Evolutionary conservation across 2,113 vertebrate genomes (phyloP).

Genomic region (Gopherus evgoodei): DNA sequence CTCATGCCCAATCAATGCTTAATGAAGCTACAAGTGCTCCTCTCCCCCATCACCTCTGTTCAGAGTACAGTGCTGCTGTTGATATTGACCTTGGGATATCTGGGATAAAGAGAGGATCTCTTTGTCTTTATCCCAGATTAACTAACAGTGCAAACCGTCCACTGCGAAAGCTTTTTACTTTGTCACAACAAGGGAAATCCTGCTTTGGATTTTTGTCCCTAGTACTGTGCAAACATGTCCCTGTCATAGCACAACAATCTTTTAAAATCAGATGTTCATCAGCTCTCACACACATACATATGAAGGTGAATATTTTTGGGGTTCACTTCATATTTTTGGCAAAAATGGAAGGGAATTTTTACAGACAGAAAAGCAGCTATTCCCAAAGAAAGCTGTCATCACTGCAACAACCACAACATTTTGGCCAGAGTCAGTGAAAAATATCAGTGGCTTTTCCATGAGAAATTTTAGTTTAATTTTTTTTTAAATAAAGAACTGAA

Average conservation of each 20-base stretch:
- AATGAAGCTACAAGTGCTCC: not conserved
- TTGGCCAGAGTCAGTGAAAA: not conserved
- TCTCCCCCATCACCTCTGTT: not conserved
- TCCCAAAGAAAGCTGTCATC: not conserved
- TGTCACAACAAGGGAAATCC: not conserved
- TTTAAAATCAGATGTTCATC: fast-evolving
- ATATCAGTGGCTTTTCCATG: not conserved
- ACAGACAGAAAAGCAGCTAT: not conserved
- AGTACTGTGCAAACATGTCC: not conserved
- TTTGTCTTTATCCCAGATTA: not conserved
- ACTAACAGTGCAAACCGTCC: not conserved
- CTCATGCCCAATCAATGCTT: not conserved
- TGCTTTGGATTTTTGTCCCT: not conserved
- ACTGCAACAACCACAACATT: not conserved
- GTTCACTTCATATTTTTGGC: not conserved
- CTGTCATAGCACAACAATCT: not conserved
- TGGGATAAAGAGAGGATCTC: fast-evolving
- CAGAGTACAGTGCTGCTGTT: not conserved
- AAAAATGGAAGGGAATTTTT: not conserved
- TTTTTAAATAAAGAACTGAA: not conserved
- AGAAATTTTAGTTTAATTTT: not conserved
- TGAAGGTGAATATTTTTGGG: not conserved
- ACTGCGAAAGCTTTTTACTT: not conserved
- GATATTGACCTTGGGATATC: not conserved
- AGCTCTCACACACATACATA: not conserved